phyloP scores from a whole-genome alignment of 2,797 vertebrate genomes.

The Florisuga fusca region DNA sequence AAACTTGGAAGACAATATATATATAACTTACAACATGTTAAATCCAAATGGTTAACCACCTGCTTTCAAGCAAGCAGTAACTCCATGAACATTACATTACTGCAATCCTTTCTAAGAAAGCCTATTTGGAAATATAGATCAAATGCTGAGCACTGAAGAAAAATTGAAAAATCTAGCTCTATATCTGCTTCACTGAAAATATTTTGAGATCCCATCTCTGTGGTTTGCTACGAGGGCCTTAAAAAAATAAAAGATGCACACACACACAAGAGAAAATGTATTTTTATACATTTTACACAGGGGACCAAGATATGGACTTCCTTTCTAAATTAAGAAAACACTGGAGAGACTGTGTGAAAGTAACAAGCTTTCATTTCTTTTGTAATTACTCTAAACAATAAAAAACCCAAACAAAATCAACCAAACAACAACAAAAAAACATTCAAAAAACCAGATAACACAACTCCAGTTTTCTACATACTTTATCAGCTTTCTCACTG shows the following conservation, averaged over 20 bases:
- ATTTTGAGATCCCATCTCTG: neutral
- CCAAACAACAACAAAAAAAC: neutral
- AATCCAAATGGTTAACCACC: neutral
- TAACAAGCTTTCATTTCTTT: neutral
- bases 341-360: neutral
- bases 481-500: neutral
- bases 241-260: fast-evolving
- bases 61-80: neutral
- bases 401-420: no score
- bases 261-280: neutral
- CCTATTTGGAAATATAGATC: neutral
- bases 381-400: neutral
- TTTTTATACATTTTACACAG: neutral
- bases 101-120: neutral
- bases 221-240: neutral
- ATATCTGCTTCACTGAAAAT: neutral
- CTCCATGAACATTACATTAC: neutral
- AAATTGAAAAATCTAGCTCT: neutral
- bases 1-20: neutral
- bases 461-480: neutral
- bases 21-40: neutral
- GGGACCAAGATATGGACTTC: neutral
- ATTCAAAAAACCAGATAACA: neutral
- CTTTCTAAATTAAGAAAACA: neutral
- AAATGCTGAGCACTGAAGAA: neutral